These are phyloP conservation scores for Troides aeacus DNA, from an alignment of 2,888 invertebrate genomes.

Conservation along the genomic window DNA sequence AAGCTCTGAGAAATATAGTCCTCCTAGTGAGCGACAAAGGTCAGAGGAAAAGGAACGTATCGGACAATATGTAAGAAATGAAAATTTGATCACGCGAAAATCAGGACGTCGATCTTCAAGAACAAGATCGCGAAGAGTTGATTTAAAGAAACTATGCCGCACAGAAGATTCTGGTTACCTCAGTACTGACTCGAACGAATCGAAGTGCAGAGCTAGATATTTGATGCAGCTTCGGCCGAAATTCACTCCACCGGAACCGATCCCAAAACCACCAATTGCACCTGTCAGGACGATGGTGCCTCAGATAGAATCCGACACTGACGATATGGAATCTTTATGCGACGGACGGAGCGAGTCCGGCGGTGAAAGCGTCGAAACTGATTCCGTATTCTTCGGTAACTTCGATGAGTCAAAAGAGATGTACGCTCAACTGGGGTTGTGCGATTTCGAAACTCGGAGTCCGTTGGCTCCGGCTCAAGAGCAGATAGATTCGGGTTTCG, in stretches of 20 bases:
- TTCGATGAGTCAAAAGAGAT: constrained; percentile 76
- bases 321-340: constrained; percentile 87
- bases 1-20: constrained; percentile 57
- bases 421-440: constrained; percentile 61
- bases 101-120: constrained; percentile 67
- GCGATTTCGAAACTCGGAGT: constrained; percentile 50
- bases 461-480: constrained; percentile 52
- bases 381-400: constrained; percentile 91
- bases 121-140: constrained; percentile 65
- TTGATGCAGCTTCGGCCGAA: constrained; percentile 69
- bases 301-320: constrained; percentile 81
- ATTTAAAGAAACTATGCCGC: constrained; percentile 64
- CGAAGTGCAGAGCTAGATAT: constrained; percentile 72
- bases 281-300: constrained; percentile 50
- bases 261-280: constrained; percentile 40
- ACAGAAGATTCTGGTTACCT: constrained; percentile 90
- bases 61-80: constrained; percentile 54
- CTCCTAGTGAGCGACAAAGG: constrained; percentile 58
- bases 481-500: constrained; percentile 73
- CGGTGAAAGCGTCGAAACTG: constrained; percentile 91
- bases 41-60: constrained; percentile 67
- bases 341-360: constrained; percentile 92
- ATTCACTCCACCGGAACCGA: constrained; percentile 48
- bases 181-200: constrained; percentile 89
- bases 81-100: constrained; percentile 60